Evolutionary conservation across 2,888 invertebrate species (phyloP), one percentile per base, ranked within the genome.

Genomic region (Spicauda simplicius): DNA sequence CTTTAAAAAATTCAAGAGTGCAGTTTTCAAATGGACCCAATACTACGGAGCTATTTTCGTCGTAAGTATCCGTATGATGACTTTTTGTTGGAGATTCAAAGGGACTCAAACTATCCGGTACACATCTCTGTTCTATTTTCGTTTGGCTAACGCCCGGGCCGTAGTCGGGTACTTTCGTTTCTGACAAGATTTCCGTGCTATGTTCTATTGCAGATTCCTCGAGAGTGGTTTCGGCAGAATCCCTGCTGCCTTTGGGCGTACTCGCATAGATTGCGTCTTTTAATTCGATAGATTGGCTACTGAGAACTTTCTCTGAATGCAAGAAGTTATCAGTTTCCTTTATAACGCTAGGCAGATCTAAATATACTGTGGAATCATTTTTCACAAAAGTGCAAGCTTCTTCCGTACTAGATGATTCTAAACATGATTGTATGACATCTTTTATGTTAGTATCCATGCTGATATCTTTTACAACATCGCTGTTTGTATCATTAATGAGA

Each of bases 1-100:
- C 92, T 75, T 91, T 94, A 76, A 90, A 94, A 45, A 91, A 81
- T 69, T 94, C 94, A 48, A 94, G 79, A 0, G 93, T 87, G 74
- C 92, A 94, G 74, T 94, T 94, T 72, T 94, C 94, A 73, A 94
- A 94, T 0, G 95, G 93, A 1, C 95, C 95, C 50, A 95, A 74
- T 12, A 95, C 94, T 6, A 95, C 94, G n/a, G 93, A 93, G 68
- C 93, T 91, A 76, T 93, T 90, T 77, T 91, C 91, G 57, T 92
- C 90, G 70, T 87, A 91, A 0, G 93, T 93, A 59, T 93, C 93
- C 7, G 85, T 93, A 62, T 83, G 93, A 69, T 86, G 90, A 68
- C 90, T 91, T 80, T 90, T 91, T 1, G 91, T 88, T 0, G 91
- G 91, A 37, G 92, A 93, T 72, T 92, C 93, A 68, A 88, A 88